Evolutionary conservation across 92 coral and sea anemone species (phyloP).

Genomic region (Chrysogorgia sp.): DNA sequence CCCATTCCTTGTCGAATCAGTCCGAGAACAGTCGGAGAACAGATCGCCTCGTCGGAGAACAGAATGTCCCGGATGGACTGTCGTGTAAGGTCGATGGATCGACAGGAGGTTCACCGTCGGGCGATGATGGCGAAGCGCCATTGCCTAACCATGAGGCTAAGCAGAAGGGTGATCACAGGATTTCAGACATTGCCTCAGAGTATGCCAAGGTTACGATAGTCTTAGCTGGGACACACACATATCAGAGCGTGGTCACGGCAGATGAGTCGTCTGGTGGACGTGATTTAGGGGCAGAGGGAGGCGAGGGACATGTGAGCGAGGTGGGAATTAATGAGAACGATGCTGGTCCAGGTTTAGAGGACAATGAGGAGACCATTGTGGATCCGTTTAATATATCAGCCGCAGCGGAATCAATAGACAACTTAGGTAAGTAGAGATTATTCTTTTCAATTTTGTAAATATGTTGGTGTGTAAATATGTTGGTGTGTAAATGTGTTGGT

Average conservation of each 20-base stretch:
- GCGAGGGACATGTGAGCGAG: slow-evolving; percentile 10
- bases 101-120: not conserved
- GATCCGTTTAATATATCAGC: slow-evolving; percentile 22
- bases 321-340: not conserved
- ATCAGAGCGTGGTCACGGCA: not conserved
- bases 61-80: not conserved
- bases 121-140: not conserved
- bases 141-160: not conserved
- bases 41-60: too few species aligned
- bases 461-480: too few species aligned
- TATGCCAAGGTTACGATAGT: slow-evolving; percentile 16
- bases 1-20: not conserved
- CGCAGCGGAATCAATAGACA: slow-evolving; percentile 27
- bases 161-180: slow-evolving; percentile 5
- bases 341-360: not conserved
- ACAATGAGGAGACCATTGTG: not conserved
- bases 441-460: not conserved
- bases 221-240: not conserved
- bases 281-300: slow-evolving; percentile 10
- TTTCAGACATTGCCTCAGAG: slow-evolving; percentile 8
- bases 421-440: not conserved
- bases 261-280: slow-evolving; percentile 4
- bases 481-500: too few species aligned
- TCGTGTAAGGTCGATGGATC: not conserved
- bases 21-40: not conserved